Base-by-base conservation (phyloP, 1,140 invertebrate genomes). In the Camponotus floridanus region DNA sequence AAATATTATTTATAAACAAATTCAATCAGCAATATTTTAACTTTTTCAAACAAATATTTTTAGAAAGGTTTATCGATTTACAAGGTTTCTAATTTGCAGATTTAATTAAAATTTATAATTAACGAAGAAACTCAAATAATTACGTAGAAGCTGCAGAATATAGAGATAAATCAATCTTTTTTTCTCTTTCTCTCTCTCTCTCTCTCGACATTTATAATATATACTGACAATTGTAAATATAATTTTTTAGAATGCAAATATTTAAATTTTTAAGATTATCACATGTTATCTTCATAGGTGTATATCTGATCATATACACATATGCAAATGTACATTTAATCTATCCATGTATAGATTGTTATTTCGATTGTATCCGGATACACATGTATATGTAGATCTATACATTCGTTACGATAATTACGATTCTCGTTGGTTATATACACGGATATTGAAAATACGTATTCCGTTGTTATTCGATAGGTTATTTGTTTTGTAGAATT, bases 401-500 rank as follows among this genome's bases (percentile, higher is more conserved):
- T 36, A 67, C 33, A 9, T 83, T 59, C 18, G 26, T 55, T 13
- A 61, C 26, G 26, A 18, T 74, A 83, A 83, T 83, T 83, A 74
- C 68, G 55, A 62, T 45, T 73, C 55, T 61, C 51, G 6, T 15
- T 18, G 67, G 79, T 5, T 71, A 15, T 45, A 33, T 78, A 18
- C 26, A 39, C 13, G 67, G 3, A 61, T 51, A 73, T 73, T 68
- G 68, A 83, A 73, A 83, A 73, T 83, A 71, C n/a, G 39, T 9
- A 73, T 73, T 83, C 39, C 7, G 26, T 83, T 83, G 68, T 83
- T 83, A 73, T 74, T 39, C 55, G 55, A 61, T 61, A 42, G 39
- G 79, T 36, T 73, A 81, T 81, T 73, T 73, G 33, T 83, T 74
- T 74, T 62, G 45, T 83, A 83, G 13, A 73, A 81, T 81, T 73